Base-by-base conservation (phyloP, 2,797 vertebrate genomes). In the Cygnus olor region DNA sequence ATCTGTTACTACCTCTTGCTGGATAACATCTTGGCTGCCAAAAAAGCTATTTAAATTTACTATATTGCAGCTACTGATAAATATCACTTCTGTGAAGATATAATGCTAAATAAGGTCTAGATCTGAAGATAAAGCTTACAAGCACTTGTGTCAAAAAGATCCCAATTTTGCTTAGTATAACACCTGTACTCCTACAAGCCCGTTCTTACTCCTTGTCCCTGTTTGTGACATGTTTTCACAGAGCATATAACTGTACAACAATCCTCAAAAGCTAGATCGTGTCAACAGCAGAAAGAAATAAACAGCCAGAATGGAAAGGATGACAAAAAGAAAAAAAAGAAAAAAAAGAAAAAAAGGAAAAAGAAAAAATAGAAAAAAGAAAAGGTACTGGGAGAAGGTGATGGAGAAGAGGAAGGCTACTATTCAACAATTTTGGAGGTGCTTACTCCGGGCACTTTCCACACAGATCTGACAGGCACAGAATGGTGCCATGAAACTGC, bases 1-100 rank as follows among this genome's bases (percentile, higher is more conserved):
- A 92, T 96, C 80, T 95, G 96, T 90, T 91, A 93, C 80, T 89
- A 68, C 76, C 95, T 95, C 95, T 95, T 88, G 83, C 80, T 96
- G 84, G 94, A 83, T 94, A 96, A 96, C 54, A 94, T 93, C 86
- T 90, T 57, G 61, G 76, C 89, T 96, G 95, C 81, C 95, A 96
- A 95, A 96, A 95, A 96, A 94, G 94, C 92, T 68, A 93, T 88
- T 96, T 95, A 93, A 95, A 95, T 95, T 97, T 96, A 96, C 89
- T 94, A 97, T 93, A 94, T 85, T 76, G 85, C 32, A 96, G 69
- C 86, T 89, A 94, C 80, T 95, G 92, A 96, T 95, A 96, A 96
- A 92, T 85, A 96, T 77, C 80, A 83, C 71, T 94, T 93, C 92
- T 54, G 80, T 74, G 81, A 96, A 95, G 92, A 95, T 87, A 60